Evolutionary conservation across 2,888 invertebrate species (phyloP), one percentile per base, ranked within the genome.

Genomic region (Cristatella mucedo): DNA sequence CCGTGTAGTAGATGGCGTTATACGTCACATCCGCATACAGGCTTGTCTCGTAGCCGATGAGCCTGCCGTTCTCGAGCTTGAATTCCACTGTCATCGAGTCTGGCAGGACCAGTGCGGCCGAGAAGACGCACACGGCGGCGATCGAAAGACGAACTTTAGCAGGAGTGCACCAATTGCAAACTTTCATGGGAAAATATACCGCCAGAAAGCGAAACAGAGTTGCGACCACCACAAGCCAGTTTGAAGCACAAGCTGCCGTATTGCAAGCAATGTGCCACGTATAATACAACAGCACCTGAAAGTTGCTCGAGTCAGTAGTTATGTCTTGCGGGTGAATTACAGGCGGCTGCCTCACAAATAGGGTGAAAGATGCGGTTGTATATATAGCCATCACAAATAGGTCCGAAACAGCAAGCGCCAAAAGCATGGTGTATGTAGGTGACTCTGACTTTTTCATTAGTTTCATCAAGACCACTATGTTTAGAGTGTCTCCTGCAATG

Each of bases 151-250:
- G 22, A 22, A 36, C 26, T 13, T 29, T 4, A 4, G n/a, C 5
- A 4, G 26, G 6, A 13, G 36, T 22, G 18, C 36, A 36, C 36
- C 36, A 26, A 5, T 5, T 11, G 18, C 18, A 33, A 29, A 22
- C 36, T 22, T 36, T 36, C 22, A 36, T 4, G 4, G 36, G 36
- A 22, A 36, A 36, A 15, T 15, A 22, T 4, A 36, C 36, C 16
- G 36, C 36, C 11, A 36, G 36, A 19, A 36, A 36, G 11, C 36
- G n/a, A 29, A 36, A 36, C 4, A 36, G 24, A 21, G 36, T 36
- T 6, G 24, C 26, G 5, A 29, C 36, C 5, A 36, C 6, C 5
- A 36, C 24, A 13, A 36, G 6, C 36, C 36, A 36, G 19, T 36
- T 36, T 4, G 36, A 36, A 18, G 36, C 36, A 6, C 22, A 15